A percentile compares a stretch with the other conserved stretches of the same genome.
Conservation (phyloP, 2,888 invertebrate species). For the Tetheella fluctuosa region DNA sequence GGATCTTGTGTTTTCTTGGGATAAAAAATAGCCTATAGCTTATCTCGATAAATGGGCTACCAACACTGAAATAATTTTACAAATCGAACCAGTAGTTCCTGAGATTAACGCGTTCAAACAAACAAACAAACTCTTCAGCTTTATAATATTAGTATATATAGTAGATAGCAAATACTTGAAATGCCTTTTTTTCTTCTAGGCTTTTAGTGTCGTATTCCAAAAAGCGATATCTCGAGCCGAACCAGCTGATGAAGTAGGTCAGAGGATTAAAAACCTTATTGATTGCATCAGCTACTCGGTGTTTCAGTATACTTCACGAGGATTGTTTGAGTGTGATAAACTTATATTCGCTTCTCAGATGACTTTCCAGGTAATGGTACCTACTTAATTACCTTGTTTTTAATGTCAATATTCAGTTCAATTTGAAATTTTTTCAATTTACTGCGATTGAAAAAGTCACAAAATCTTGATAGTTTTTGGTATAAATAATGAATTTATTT, state of each 20-base stretch:
- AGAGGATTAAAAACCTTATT: conserved; percentile 94
- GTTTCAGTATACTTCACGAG: conserved; percentile 96
- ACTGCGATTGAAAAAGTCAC: too few species aligned
- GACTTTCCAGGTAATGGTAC: conserved; percentile 93
- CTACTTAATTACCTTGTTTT: not conserved
- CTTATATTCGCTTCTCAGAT: conserved; percentile 98
- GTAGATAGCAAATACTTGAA: not conserved
- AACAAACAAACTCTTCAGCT: too few species aligned
- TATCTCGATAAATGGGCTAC: too few species aligned
- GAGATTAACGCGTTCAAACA: too few species aligned
- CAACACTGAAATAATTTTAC: too few species aligned
- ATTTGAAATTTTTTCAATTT: not conserved
- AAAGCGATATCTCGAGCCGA: conserved; percentile 96
- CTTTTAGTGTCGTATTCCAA: conserved; percentile 98
- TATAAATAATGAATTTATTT: conserved; percentile 14
- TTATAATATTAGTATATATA: too few species aligned
- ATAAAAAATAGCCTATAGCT: too few species aligned
- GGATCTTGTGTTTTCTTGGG: too few species aligned
- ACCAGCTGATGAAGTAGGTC: conserved; percentile 90
- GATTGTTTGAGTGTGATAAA: conserved; percentile 98
- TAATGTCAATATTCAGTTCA: too few species aligned
- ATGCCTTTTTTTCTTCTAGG: conserved; percentile 82
- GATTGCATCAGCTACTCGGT: conserved; percentile 97
- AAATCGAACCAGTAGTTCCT: too few species aligned
- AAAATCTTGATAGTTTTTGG: not conserved